Evolutionary conservation across 2,113 vertebrate species (phyloP).

Genomic region (Lota lota): DNA sequence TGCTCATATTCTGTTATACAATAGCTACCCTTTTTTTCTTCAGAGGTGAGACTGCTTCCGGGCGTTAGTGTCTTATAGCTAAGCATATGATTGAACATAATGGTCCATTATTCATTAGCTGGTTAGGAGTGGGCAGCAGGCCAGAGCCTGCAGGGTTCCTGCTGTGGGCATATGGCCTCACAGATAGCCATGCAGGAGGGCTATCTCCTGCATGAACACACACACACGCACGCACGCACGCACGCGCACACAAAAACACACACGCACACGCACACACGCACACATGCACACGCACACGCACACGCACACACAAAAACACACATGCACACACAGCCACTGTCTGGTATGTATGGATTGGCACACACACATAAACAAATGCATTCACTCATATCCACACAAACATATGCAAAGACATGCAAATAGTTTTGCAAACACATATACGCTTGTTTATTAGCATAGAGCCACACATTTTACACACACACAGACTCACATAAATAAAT

Average conservation of each 20-base stretch:
- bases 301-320: not conserved
- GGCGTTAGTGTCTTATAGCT: slow-evolving; percentile 48
- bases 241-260: not conserved
- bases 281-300: slow-evolving; percentile 5
- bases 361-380: not conserved
- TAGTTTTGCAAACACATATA: no score
- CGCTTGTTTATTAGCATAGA: no score
- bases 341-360: not conserved
- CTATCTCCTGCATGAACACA: slow-evolving; percentile 26
- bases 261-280: slow-evolving; percentile 1
- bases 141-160: slow-evolving; percentile 60
- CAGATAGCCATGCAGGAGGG: slow-evolving; percentile 58
- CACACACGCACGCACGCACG: not conserved
- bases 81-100: slow-evolving; percentile 70
- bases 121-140: slow-evolving; percentile 58
- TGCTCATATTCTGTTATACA: slow-evolving; percentile 18
- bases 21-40: not conserved
- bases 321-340: slow-evolving; percentile 1
- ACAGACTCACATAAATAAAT: no score
- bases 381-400: not conserved
- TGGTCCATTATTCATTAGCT: slow-evolving; percentile 68
- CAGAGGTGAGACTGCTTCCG: not conserved
- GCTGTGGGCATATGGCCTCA: slow-evolving; percentile 65
- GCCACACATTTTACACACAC: no score
- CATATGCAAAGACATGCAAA: no score